Base-by-base conservation (phyloP, 2,797 vertebrate genomes). In the Sternotherus odoratus region DNA sequence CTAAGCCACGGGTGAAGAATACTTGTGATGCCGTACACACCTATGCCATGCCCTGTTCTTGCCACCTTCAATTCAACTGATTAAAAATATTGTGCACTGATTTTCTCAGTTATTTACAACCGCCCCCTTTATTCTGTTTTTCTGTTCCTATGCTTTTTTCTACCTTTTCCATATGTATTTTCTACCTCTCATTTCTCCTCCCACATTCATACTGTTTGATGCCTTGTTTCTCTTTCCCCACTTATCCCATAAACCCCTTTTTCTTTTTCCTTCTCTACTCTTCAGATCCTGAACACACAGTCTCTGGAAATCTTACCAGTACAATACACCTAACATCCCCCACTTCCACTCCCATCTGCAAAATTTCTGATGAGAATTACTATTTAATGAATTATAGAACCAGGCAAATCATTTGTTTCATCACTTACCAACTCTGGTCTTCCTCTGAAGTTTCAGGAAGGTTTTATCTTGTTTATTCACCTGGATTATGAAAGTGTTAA, bases 291-390 rank as follows among this genome's bases (percentile, higher is more conserved):
- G 60, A 63, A 36, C 63, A 66, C n/a, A 66, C 5, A n/a, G 33
- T 19, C n/a, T 66, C 36, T 66, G n/a, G 60, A 66, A 66, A 36
- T 39, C 19, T 69, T 39, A 69, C 19, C n/a, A 39, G 11, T 23
- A 69, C 66, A 69, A 21, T 69, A 69, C 9, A 36, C 10, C 19
- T 69, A 69, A 69, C 5, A 1, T 69, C 1, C 0, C 60, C 94
- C 21, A 74, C 87, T 92, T 79, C 36, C 66, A 66, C 5, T 46
- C 11, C 4, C 2, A 30, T 60, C 51, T 12, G 60, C 86, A 77
- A 60, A 48, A 51, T 69, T 95, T 95, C 60, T 74, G 57, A 15
- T 39, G 60, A 13, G 6, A 92, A 81, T 57, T 24, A 85, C 13
- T 75, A 79, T 89, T 81, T 74, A 74, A n/a, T 13, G 57, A 4